These are phyloP conservation scores for Hycleus cichorii DNA, from an alignment of 1,140 invertebrate species.

Conservation along the genomic window DNA sequence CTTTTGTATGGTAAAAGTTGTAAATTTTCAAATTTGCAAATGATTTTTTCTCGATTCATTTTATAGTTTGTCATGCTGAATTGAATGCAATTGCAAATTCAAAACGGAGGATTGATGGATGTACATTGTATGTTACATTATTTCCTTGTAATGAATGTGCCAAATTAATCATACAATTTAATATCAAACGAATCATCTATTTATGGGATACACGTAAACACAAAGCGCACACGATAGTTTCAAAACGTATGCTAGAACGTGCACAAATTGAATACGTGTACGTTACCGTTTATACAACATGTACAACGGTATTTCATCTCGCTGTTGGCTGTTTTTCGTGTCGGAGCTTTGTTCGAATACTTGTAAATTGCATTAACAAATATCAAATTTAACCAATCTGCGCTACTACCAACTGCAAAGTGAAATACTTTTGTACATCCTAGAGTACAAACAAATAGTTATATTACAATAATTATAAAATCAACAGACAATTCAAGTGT, in stretches of 20 bases:
- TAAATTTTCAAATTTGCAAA: too few relatives aligned
- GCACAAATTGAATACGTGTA: slow-evolving; percentile 55
- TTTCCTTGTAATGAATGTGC: slow-evolving; percentile 81
- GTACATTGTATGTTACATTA: slow-evolving; percentile 60
- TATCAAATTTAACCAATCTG: too few relatives aligned
- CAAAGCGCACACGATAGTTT: slow-evolving; percentile 61
- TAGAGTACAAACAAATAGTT: too few relatives aligned
- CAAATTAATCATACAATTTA: slow-evolving; percentile 70
- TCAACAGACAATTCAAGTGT: too few relatives aligned
- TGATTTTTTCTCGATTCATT: too few relatives aligned
- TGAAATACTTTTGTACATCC: too few relatives aligned
- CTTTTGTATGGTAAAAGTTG: slow-evolving; percentile 66
- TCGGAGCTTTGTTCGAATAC: too few relatives aligned
- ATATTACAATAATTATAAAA: too few relatives aligned
- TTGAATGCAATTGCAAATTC: slow-evolving; percentile 76
- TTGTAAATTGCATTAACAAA: too few relatives aligned
- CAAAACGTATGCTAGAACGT: slow-evolving; percentile 73
- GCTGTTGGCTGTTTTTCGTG: too few relatives aligned
- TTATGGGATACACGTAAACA: slow-evolving; percentile 28
- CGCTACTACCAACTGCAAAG: too few relatives aligned
- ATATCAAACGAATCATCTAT: slow-evolving; percentile 55
- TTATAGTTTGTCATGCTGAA: slow-evolving; percentile 48
- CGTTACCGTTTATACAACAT: background rate
- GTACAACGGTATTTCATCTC: too few relatives aligned
- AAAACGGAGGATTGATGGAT: slow-evolving; percentile 56